phyloP scores from a whole-genome alignment of 2,113 vertebrate species.

The Calonectris borealis region DNA sequence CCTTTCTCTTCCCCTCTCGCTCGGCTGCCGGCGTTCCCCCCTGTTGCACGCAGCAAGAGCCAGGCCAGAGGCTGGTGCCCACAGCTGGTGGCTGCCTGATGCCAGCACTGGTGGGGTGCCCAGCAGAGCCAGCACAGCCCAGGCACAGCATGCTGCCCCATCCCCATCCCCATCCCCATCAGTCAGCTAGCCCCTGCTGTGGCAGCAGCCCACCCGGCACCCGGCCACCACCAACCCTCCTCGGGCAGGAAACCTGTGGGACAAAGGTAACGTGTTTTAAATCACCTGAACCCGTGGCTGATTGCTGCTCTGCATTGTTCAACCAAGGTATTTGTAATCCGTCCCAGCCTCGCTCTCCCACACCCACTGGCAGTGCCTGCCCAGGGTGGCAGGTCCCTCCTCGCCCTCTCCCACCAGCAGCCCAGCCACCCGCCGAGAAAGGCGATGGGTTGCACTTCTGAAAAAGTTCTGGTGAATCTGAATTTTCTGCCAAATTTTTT shows the following conservation, averaged over 20 bases:
- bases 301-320: neutral
- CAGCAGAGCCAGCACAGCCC: neutral
- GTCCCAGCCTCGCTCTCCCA: too few species aligned
- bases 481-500: neutral
- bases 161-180: too few species aligned
- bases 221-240: fast-evolving
- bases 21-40: fast-evolving
- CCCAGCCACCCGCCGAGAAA: neutral
- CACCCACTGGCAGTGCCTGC: neutral
- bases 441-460: fast-evolving
- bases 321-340: neutral
- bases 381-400: fast-evolving
- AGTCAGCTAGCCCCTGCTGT: neutral
- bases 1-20: neutral
- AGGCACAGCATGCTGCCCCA: neutral
- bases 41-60: neutral
- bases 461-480: neutral
- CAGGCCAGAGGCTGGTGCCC: neutral
- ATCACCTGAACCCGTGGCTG: fast-evolving
- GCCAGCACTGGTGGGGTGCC: neutral
- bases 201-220: fast-evolving
- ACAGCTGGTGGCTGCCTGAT: fast-evolving
- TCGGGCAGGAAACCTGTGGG: neutral
- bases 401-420: neutral
- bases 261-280: neutral